These are phyloP conservation scores for Lepidostoma basale DNA, from an alignment of 1,140 invertebrate species.

Conservation along the genomic window DNA sequence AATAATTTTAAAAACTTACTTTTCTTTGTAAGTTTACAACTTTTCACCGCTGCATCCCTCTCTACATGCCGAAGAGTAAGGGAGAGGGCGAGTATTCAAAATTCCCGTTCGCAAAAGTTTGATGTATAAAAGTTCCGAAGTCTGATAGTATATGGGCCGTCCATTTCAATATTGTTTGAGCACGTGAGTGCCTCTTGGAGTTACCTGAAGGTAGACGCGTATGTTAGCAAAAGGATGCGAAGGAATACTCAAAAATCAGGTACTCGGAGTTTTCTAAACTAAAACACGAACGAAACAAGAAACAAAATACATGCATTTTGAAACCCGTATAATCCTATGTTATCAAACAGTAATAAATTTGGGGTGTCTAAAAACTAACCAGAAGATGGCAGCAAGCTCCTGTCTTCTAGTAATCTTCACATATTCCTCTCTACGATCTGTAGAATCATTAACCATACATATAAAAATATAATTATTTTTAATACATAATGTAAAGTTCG, in stretches of 20 bases:
- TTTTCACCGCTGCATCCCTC: conserved; percentile 7
- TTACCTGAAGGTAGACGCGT: conserved; percentile 1
- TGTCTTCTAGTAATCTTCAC: background rate
- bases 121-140: conserved; percentile 44
- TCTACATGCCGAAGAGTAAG: background rate
- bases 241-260: too few species aligned
- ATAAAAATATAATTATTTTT: background rate
- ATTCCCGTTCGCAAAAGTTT: conserved; percentile 43
- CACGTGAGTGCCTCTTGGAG: conserved; percentile 37
- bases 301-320: background rate
- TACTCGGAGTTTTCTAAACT: too few species aligned
- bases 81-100: conserved; percentile 16
- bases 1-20: conserved; percentile 45
- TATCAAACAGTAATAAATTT: background rate
- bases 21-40: conserved; percentile 26
- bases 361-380: background rate
- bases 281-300: too few species aligned
- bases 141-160: conserved; percentile 45
- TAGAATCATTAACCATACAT: background rate
- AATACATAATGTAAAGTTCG: too few species aligned
- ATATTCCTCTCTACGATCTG: too few species aligned
- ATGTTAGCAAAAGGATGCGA: conserved; percentile 7
- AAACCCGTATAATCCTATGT: background rate
- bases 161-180: conserved; percentile 44
- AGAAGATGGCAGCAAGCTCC: background rate